A percentile compares a stretch with the other conserved stretches of the same genome.
These are phyloP conservation scores for Pristis pectinata DNA, from an alignment of 2,797 vertebrate species.

Conservation along the genomic window DNA sequence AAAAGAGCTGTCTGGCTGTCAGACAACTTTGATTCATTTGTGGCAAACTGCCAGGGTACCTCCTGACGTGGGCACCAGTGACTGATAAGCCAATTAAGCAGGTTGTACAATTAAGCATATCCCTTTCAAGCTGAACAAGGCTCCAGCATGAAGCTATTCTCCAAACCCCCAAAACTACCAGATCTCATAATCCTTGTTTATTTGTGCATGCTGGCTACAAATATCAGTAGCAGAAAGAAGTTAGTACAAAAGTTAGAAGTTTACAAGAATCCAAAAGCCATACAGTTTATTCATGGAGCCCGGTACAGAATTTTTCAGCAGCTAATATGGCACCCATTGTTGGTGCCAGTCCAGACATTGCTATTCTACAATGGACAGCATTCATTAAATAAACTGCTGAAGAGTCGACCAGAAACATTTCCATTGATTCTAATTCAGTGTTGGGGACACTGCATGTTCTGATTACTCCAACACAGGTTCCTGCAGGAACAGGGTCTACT, in stretches of 20 bases:
- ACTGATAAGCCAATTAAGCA: background rate
- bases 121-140: background rate
- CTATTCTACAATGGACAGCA: background rate
- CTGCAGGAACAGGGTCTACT: background rate
- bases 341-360: background rate
- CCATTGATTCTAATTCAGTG: background rate
- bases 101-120: background rate
- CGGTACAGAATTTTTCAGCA: background rate
- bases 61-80: background rate
- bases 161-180: background rate
- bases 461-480: background rate
- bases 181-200: background rate
- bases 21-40: background rate
- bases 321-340: background rate
- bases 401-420: background rate
- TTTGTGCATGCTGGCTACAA: background rate
- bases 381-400: background rate
- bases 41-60: background rate
- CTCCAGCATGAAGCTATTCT: background rate
- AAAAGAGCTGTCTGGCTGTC: constrained; percentile 1
- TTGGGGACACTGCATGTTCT: background rate
- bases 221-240: background rate
- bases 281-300: background rate
- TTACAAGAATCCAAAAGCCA: background rate
- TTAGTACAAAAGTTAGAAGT: background rate